These are phyloP conservation scores for Cylindroiulus punctatus DNA, from an alignment of 2,888 invertebrate genomes.

Conservation along the genomic window DNA sequence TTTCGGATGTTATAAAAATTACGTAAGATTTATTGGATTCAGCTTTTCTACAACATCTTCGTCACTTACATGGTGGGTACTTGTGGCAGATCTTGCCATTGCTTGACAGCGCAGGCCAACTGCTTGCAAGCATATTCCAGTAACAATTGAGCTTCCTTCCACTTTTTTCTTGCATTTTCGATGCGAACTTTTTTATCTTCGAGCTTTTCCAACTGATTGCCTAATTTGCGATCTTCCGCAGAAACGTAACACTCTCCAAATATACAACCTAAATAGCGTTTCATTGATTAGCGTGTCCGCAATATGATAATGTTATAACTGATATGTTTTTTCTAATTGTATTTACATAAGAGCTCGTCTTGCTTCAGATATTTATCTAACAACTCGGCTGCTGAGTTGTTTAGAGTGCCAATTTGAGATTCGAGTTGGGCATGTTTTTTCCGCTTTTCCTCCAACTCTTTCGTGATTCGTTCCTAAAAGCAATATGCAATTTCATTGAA, in stretches of 20 bases:
- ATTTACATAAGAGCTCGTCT: slow-evolving; percentile 67
- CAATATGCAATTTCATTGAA: not conserved
- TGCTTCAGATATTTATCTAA: slow-evolving; percentile 67
- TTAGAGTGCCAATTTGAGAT: slow-evolving; percentile 60
- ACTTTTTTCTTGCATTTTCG: slow-evolving; percentile 57
- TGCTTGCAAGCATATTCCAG: slow-evolving; percentile 58
- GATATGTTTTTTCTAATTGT: not conserved
- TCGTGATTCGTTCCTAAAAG: slow-evolving; percentile 61
- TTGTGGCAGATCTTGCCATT: slow-evolving; percentile 57
- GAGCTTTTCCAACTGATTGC: slow-evolving; percentile 49
- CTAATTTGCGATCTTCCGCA: slow-evolving; percentile 51
- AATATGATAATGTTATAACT: not conserved
- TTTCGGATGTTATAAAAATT: not conserved
- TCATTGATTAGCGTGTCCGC: not conserved
- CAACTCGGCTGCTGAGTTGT: slow-evolving; percentile 64
- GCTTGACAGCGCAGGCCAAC: slow-evolving; percentile 57
- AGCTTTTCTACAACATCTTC: no score
- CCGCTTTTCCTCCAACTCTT: slow-evolving; percentile 60
- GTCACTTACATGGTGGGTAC: slow-evolving; percentile 57
- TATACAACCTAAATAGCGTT: slow-evolving; percentile 17
- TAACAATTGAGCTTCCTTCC: slow-evolving; percentile 59
- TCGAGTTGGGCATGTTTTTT: slow-evolving; percentile 60
- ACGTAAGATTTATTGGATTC: not conserved
- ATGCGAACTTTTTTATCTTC: slow-evolving; percentile 56
- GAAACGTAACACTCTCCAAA: slow-evolving; percentile 49